Conservation (phyloP, 2,888 invertebrate species). For the Mongoloraphidia duomilia region DNA sequence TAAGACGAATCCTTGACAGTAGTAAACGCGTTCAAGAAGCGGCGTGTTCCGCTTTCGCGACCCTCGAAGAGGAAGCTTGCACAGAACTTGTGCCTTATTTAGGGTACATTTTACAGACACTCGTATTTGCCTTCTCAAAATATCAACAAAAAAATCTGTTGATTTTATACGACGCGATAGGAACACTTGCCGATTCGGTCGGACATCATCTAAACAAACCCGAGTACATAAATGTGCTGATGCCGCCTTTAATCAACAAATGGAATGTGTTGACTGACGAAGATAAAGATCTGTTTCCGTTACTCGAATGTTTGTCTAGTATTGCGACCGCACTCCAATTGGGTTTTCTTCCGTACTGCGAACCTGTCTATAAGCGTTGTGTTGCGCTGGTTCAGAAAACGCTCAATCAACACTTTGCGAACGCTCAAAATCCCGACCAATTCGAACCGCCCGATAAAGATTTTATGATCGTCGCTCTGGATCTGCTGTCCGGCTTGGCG, state of each 20-base stretch:
- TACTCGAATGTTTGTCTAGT: conserved; percentile 59
- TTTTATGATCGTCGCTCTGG: conserved; percentile 62
- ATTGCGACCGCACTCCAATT: conserved; percentile 60
- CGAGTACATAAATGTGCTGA: conserved; percentile 50
- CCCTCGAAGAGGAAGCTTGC: conserved; percentile 63
- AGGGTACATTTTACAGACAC: conserved; percentile 51
- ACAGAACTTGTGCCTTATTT: conserved; percentile 57
- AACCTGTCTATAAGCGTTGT: conserved; percentile 54
- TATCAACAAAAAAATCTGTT: conserved; percentile 54
- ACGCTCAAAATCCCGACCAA: conserved; percentile 46
- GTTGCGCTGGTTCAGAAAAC: conserved; percentile 54
- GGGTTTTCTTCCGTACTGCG: conserved; percentile 58
- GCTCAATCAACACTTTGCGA: conserved; percentile 44
- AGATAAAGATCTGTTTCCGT: conserved; percentile 57
- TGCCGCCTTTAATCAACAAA: conserved; percentile 60
- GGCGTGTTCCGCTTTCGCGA: conserved; percentile 65
- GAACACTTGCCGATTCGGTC: conserved; percentile 59
- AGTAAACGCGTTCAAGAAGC: conserved; percentile 68
- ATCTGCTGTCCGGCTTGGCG: conserved; percentile 55
- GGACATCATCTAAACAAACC: conserved; percentile 53
- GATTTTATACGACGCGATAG: conserved; percentile 63
- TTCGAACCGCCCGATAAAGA: conserved; percentile 53
- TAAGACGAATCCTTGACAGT: conserved; percentile 53
- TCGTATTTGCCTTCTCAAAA: conserved; percentile 58
- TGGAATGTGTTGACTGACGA: conserved; percentile 57